These are phyloP conservation scores for Pollimyrus isidori DNA, from an alignment of 2,113 vertebrate species.

Conservation along the genomic window DNA sequence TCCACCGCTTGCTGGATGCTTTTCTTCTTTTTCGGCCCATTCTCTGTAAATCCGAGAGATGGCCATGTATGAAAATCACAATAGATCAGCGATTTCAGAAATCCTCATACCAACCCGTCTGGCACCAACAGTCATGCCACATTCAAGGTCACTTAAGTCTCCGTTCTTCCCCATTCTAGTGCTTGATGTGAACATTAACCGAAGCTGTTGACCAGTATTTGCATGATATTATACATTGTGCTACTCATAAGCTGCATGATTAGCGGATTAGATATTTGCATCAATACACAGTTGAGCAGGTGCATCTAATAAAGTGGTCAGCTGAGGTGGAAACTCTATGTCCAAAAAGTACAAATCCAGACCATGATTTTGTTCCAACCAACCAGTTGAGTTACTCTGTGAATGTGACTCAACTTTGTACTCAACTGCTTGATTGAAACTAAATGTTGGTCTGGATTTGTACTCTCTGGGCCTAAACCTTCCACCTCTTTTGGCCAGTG, in stretches of 20 bases:
- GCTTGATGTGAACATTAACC: background rate
- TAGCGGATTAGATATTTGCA: background rate
- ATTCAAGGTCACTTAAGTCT: background rate
- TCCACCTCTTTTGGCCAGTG: background rate
- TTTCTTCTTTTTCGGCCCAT: background rate
- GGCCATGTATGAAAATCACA: background rate
- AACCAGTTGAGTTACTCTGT: background rate
- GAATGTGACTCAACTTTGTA: background rate
- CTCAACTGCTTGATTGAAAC: background rate
- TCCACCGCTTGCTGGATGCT: background rate
- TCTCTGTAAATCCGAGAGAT: background rate
- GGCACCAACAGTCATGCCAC: background rate
- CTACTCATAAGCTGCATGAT: background rate
- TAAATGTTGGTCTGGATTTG: background rate
- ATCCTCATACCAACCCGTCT: background rate
- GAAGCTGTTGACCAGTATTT: background rate
- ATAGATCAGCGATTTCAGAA: background rate
- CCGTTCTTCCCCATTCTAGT: background rate
- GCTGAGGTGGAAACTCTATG: background rate
- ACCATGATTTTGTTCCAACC: background rate
- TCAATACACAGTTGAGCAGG: background rate
- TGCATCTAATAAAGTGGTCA: background rate
- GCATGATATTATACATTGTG: background rate
- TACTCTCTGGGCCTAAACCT: background rate
- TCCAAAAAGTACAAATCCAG: background rate